Percentiles rank a stretch among this genome's conserved stretches.
phyloP scores from a whole-genome alignment of 2,888 invertebrate genomes.

The Mylabris sibirica region DNA sequence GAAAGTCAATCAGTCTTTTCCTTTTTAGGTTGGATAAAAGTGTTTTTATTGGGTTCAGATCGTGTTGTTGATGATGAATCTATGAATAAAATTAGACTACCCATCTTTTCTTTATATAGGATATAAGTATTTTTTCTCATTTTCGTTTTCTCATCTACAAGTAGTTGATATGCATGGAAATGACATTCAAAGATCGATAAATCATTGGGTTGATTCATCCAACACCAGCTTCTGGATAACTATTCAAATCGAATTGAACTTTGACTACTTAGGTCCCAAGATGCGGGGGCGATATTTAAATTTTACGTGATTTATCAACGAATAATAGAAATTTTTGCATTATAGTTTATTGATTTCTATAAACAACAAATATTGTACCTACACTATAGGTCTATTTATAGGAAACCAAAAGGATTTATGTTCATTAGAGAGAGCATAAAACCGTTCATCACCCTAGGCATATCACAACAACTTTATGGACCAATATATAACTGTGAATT shows the following conservation, averaged over 20 bases:
- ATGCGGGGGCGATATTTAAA: neutral
- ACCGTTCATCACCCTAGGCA: constrained; percentile 48
- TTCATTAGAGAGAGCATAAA: constrained; percentile 47
- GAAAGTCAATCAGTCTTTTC: neutral
- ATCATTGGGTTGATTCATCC: neutral
- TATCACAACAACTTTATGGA: constrained; percentile 48
- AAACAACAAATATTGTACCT: neutral
- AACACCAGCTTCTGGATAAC: neutral
- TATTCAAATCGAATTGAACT: constrained; percentile 4
- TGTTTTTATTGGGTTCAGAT: constrained; percentile 16
- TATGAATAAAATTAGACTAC: constrained; percentile 22
- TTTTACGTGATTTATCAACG: neutral
- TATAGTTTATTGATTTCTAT: neutral
- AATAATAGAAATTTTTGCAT: neutral
- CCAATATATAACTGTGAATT: constrained; percentile 50
- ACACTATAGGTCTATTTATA: constrained; percentile 28
- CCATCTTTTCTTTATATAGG: neutral
- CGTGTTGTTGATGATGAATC: constrained; percentile 7
- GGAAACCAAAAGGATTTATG: constrained; percentile 40
- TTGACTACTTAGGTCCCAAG: neutral
- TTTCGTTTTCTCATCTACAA: neutral
- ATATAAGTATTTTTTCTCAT: too few relatives aligned
- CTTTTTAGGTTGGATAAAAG: too few relatives aligned
- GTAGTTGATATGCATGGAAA: constrained; percentile 1
- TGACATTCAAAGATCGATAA: constrained; percentile 6